Conservation (phyloP, 2,888 invertebrate genomes). For the Athalia cordata region DNA sequence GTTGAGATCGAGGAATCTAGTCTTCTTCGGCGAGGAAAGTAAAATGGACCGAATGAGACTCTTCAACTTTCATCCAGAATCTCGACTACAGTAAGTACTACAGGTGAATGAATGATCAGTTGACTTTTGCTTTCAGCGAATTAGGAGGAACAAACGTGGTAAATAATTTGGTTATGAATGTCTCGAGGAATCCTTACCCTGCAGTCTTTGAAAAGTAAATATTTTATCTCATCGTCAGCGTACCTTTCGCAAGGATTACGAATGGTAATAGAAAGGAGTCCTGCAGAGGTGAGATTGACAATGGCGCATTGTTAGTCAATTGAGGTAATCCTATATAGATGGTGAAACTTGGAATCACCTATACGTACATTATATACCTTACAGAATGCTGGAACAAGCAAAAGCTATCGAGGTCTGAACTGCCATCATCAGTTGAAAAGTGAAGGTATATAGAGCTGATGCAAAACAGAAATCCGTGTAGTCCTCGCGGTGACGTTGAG, state of each 20-base stretch:
- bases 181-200: background rate
- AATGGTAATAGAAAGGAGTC: background rate
- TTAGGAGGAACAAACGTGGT: too few species aligned
- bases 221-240: background rate
- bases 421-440: too few species aligned
- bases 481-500: background rate
- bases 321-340: constrained; percentile 54
- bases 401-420: constrained; percentile 9
- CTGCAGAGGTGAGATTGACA: constrained; percentile 42
- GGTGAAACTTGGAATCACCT: background rate
- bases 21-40: too few species aligned
- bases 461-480: too few species aligned
- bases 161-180: background rate
- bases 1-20: too few species aligned
- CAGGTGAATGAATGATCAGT: too few species aligned
- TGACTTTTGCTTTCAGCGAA: too few species aligned
- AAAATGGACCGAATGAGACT: too few species aligned
- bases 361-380: too few species aligned
- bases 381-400: background rate
- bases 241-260: too few species aligned
- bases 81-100: too few species aligned
- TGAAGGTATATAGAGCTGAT: background rate
- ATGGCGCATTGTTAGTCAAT: constrained; percentile 60
- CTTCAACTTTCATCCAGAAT: too few species aligned
- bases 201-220: background rate